Evolutionary conservation across 1,140 invertebrate genomes (phyloP), one percentile per base, ranked within the genome.

Genomic region (Rhyzopertha dominica): DNA sequence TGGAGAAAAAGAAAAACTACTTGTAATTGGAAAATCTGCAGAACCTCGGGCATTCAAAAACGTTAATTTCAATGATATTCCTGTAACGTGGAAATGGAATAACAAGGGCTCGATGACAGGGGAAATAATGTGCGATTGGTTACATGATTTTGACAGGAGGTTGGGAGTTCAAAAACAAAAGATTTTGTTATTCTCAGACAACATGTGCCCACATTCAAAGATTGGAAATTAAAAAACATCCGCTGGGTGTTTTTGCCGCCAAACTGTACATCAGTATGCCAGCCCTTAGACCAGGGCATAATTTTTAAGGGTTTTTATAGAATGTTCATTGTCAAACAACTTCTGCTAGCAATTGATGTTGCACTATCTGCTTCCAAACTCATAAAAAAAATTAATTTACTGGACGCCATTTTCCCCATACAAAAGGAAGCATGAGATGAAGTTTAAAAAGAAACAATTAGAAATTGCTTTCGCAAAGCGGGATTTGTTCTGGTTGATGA

Each of bases 91-190:
- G 25, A 37, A 38, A 26, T 43, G 41, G 2, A 51, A 54, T 23
- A 42, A 38, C 12, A 54, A 52, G 23, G 42, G 34, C 10, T 58
- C 43, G 53, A 54, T 58, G 34, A 54, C 49, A 25, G 8, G 17
- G 1, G 30, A 47, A 9, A 52, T 52, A 29, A 48, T 54, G 43
- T 34, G 13, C 13, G 46, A 56, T 28, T 61, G 58, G 55, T 47
- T 69, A 13, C 34, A 42, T 36, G 53, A 63, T 16, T 40, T 68
- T 16, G 58, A 67, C 51, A 51, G 47, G 10, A 50, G 53, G 50
- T 61, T 66, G 54, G 34, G 40, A 31, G 56, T 17, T 16, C 34
- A 64, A 47, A 67, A 66, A 54, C 36, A 65, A 43, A 68, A 72
- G 55, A 70, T 70, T 45, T 42, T 73, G 4, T 30, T 55, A 12